Conservation (phyloP, 2,888 invertebrate genomes). For the Iselma pallidipennis region DNA sequence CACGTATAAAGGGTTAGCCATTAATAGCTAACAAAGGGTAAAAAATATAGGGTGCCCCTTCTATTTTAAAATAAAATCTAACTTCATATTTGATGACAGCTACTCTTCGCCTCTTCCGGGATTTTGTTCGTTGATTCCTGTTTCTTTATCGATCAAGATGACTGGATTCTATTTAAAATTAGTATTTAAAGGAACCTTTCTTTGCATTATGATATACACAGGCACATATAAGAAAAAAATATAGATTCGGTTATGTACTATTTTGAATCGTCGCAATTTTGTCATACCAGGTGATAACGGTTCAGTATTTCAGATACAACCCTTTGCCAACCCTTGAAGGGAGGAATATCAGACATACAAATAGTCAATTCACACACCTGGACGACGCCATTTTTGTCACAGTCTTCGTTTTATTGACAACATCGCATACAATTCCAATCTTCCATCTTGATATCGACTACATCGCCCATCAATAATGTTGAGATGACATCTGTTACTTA, state of each 20-base stretch:
- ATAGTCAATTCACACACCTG: constrained; percentile 2
- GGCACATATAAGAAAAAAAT: constrained; percentile 13
- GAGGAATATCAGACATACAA: background rate
- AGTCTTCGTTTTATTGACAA: constrained; percentile 1
- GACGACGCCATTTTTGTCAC: constrained; percentile 15
- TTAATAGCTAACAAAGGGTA: constrained; percentile 50
- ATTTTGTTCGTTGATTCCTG: constrained; percentile 43
- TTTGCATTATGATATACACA: no score
- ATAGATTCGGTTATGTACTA: background rate
- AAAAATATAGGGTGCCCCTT: constrained; percentile 44
- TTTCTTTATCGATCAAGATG: constrained; percentile 45
- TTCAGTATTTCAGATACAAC: background rate
- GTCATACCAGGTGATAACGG: background rate
- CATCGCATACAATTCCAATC: constrained; percentile 1
- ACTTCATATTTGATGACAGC: constrained; percentile 48
- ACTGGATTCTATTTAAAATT: constrained; percentile 18
- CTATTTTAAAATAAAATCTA: constrained; percentile 45
- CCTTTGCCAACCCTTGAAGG: background rate
- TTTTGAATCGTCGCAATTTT: background rate
- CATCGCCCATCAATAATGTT: constrained; percentile 1
- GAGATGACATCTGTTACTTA: background rate
- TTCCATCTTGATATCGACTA: background rate
- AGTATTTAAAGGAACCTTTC: no score
- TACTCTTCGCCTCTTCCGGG: constrained; percentile 45
- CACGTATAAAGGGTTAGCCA: constrained; percentile 53